Base-by-base conservation (phyloP, 2,797 vertebrate species). In the Sarcoramphus papa region DNA sequence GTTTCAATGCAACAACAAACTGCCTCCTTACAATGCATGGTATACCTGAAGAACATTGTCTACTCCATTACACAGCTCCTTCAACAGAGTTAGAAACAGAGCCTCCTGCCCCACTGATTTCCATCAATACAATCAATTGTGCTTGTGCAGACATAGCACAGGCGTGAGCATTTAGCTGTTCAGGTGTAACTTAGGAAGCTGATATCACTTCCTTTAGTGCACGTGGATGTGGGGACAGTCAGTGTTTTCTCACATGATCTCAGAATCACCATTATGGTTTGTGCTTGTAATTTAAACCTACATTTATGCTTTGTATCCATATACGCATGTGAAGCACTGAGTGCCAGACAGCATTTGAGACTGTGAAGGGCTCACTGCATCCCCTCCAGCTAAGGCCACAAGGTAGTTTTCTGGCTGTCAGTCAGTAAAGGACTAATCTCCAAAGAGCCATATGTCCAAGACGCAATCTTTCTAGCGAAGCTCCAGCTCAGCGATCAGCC, bases 161-260 rank as follows among this genome's bases (percentile, higher is more conserved):
- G 10, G 10, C n/a, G 5, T 51, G 33, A 77, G 17, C 24, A 62
- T 65, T 92, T 63, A 53, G 10, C 69, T 53, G 33, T 50, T 56
- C 53, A 43, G 27, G 9, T 67, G 28, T 53, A 51, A 48, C 31
- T 40, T 28, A 51, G 35, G 62, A n/a, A 85, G 18, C 7, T 79
- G 28, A 25, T 56, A 12, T 20, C 0, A 0, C 12, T 85, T 74
- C 33, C 15, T 50, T 83, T 51, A 45, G 43, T 13, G 6, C 11
- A 59, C 0, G 0, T 31, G 28, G 22, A 31, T 69, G 16, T 19
- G 37, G 12, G 20, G 20, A 75, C 72, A 47, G 9, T 30, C 19
- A 59, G 6, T 28, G 7, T 75, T 93, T 64, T 77, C 53, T 7
- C 23, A 21, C 7, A 6, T 11, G 20, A 63, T 35, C 5, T 54